Conservation (phyloP, 2,888 invertebrate genomes). For the Venustoraphidia nigricollis region DNA sequence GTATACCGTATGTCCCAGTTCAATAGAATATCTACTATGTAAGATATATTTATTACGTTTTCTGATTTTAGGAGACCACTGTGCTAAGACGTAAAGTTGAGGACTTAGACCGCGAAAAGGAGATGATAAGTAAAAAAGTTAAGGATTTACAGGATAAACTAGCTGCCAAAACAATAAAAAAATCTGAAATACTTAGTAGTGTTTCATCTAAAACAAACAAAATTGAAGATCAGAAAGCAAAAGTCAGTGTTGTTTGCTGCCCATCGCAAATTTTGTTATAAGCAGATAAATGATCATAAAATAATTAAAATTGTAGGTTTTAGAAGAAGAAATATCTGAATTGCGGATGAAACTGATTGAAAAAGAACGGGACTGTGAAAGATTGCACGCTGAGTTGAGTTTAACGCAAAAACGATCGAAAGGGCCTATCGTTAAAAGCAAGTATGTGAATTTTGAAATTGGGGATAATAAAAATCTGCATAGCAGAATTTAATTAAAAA, state of each 20-base stretch:
- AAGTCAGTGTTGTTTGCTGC: slow-evolving; percentile 24
- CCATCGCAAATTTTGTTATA: not conserved
- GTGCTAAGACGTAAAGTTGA: slow-evolving; percentile 71
- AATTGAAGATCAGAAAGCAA: slow-evolving; percentile 50
- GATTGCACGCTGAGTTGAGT: slow-evolving; percentile 55
- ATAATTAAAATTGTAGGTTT: slow-evolving; percentile 26
- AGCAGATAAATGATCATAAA: no score
- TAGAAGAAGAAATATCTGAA: slow-evolving; percentile 59
- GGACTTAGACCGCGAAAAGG: slow-evolving; percentile 67
- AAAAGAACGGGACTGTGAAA: slow-evolving; percentile 68
- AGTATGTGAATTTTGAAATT: slow-evolving; percentile 29
- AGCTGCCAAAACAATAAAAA: slow-evolving; percentile 25
- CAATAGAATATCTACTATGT: no score
- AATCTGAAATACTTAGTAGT: slow-evolving; percentile 12
- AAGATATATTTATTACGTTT: not conserved
- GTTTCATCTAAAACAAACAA: slow-evolving; percentile 28
- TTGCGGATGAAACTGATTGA: slow-evolving; percentile 62
- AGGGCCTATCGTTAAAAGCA: slow-evolving; percentile 43
- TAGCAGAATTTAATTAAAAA: not conserved
- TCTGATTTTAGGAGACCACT: slow-evolving; percentile 49
- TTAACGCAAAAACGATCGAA: slow-evolving; percentile 41
- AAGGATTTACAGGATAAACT: slow-evolving; percentile 64
- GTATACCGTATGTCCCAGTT: no score
- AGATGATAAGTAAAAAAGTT: slow-evolving; percentile 54
- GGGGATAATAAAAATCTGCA: not conserved